Conservation (phyloP, 2,888 invertebrate species). For the Andrena chrysosceles region DNA sequence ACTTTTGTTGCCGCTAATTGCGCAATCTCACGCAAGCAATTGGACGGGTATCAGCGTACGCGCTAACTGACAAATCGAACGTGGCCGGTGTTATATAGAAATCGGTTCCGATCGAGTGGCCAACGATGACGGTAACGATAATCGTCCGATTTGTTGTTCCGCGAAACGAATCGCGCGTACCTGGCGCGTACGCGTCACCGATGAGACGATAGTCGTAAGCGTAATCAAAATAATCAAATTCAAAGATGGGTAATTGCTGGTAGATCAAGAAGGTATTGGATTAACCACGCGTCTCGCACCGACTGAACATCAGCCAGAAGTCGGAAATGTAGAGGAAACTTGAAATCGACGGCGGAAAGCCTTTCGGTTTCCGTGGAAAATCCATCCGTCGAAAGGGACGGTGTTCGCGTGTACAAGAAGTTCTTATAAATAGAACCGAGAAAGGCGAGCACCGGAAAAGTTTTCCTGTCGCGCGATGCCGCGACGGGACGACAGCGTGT, state of each 20-base stretch:
- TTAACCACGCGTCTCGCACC: neutral
- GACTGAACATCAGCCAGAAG: neutral
- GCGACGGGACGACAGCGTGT: conserved; percentile 51
- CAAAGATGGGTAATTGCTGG: neutral
- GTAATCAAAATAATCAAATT: neutral
- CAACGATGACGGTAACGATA: conserved; percentile 55
- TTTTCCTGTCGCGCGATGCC: conserved; percentile 67
- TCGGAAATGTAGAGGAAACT: neutral
- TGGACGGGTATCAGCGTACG: conserved; percentile 54
- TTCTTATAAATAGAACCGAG: conserved; percentile 68
- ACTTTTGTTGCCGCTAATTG: conserved; percentile 67
- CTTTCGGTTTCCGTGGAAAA: conserved; percentile 45
- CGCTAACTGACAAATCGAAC: conserved; percentile 40
- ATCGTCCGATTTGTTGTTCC: conserved; percentile 14
- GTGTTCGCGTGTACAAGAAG: conserved; percentile 15
- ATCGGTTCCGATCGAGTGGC: conserved; percentile 57
- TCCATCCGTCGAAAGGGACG: conserved; percentile 29
- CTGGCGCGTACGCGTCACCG: neutral
- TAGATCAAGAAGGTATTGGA: neutral
- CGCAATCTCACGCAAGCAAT: conserved; percentile 75
- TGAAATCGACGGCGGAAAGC: conserved; percentile 16
- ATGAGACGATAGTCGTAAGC: neutral
- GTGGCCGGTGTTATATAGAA: conserved; percentile 41
- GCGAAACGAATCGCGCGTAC: conserved; percentile 22
- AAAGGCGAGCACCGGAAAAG: conserved; percentile 70